Base-by-base conservation (phyloP, 2,888 invertebrate species). In the Exephanes ischioxanthus region DNA sequence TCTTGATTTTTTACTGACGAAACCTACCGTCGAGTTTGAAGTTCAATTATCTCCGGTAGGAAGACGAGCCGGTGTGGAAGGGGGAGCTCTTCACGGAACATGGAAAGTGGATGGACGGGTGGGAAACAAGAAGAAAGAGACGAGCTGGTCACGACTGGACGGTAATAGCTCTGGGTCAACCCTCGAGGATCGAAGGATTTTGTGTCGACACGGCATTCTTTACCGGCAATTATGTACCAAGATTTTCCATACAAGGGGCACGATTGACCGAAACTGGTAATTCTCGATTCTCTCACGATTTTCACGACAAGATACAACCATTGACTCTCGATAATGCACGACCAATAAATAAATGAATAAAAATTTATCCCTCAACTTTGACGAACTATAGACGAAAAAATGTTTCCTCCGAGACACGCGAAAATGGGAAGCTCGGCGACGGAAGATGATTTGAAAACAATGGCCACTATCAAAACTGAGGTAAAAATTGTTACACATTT, bases 21-120 rank as follows among this genome's bases (percentile, higher is more conserved):
- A 11, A 66, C 7, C 67, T 66, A 3, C 22, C 61, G n/a, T 61
- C 33, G 51, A 66, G 9, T 79, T 68, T 63, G 7, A 41, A 41
- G 2, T 41, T 41, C 11, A 41, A 41, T 41, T 41, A 11, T 41
- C 41, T 9, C 7, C 41, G 9, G 37, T 30, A 94, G 37, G 95
- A 95, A 68, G 92, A 93, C 0, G 95, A 95, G 3, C 95, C 96
- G 0, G 92, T 95, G 16, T 96, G 95, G 93, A 95, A 95, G 19
- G 93, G 95, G 19, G 93, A 95, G 0, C 94, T 95, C 85, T 96
- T 95, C 90, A 96, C 96, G 0, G 95, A 95, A 72, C 96, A 93
- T 82, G 96, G 96, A 0, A 96, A 96, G 90, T 96, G 96, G 96
- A 96, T 96, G 96, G 96, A 96, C 87, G 96, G 96, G 0, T 96